Base-by-base conservation (phyloP, 1,140 invertebrate species). In the Armadillidium nasatum region DNA sequence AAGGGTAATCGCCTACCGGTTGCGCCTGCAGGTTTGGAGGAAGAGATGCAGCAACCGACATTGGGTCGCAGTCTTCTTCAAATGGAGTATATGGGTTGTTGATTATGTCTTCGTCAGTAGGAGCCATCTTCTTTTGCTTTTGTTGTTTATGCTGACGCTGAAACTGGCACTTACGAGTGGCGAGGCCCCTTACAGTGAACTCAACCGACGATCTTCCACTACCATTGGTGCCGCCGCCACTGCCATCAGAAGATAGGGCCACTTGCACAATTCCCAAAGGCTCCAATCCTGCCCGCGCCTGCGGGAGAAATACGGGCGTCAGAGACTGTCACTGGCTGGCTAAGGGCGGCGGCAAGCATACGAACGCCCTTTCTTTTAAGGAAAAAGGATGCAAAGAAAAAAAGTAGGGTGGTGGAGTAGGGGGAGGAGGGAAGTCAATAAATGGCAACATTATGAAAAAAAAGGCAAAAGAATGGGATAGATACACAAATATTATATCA, bases 1-100 rank as follows among this genome's bases (percentile, higher is more conserved):
- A 80, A 21, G 43, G 43, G 76, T 77, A 80, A 19, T 60, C 50
- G 19, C 50, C 50, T 15, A 60, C 50, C 11, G 50, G 50, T 19
- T 60, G 50, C 50, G 50, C 50, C 50, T 60, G 50, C 2, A 60
- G 50, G 50, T 60, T 50, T 60, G 7, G 50, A 60, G 11, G 50
- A 7, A 60, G 50, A 4, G 50, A 13, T 19, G 19, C 1, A 7
- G 50, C 7, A 19, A 60, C 2, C 0, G 50, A 60, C 1, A 15
- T 19, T 4, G 7, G 11, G 50, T 60, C 50, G 3, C 7, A 13
- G 33, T 33, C 33, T 6, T 33, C 33, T 33, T 6, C 6, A 6
- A 33, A 33, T 33, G 50, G 15, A 1, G 50, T 7, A 13, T 15
- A 60, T 15, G 50, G 50, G 50, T 60, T 60, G 50, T 7, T 19